phyloP scores from a whole-genome alignment of 2,888 invertebrate genomes.

The Heliconius cydno region DNA sequence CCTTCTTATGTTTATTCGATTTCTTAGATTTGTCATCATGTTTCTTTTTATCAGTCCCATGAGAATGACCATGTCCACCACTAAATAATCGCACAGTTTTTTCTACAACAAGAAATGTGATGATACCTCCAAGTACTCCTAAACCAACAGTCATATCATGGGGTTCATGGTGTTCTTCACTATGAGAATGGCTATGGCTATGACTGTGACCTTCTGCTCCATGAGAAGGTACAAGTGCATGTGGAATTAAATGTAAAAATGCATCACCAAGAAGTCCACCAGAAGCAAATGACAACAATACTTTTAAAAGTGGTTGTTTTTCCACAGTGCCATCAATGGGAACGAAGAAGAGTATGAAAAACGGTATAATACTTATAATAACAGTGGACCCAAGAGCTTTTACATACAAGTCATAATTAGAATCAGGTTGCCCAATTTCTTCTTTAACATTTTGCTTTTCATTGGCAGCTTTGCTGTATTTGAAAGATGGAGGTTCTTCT shows the following conservation, averaged over 20 bases:
- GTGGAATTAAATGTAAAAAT: constrained; percentile 98
- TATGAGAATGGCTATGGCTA: constrained; percentile 80
- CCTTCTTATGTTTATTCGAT: constrained; percentile 69
- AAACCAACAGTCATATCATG: constrained; percentile 96
- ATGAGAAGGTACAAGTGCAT: constrained; percentile 86
- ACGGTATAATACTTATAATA: constrained; percentile 97
- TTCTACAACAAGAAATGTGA: constrained; percentile 96
- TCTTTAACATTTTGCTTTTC: constrained; percentile 78
- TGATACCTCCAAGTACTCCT: constrained; percentile 96
- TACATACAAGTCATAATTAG: constrained; percentile 85
- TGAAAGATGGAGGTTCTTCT: constrained; percentile 88
- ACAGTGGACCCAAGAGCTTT: constrained; percentile 95
- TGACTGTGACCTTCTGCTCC: constrained; percentile 76
- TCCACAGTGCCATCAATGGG: constrained; percentile 94
- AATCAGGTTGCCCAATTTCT: constrained; percentile 50
- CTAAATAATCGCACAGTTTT: constrained; percentile 95
- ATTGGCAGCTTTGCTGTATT: constrained; percentile 89
- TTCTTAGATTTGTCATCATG: constrained; percentile 71
- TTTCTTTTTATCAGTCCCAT: constrained; percentile 78
- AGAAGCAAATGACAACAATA: constrained; percentile 96
- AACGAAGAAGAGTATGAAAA: constrained; percentile 95
- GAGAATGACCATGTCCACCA: constrained; percentile 91
- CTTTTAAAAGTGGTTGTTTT: constrained; percentile 93
- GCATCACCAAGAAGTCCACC: constrained; percentile 99
- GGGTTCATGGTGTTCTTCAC: constrained; percentile 73